Base-by-base conservation (phyloP, 2,113 vertebrate genomes). In the Diadophis punctatus region DNA sequence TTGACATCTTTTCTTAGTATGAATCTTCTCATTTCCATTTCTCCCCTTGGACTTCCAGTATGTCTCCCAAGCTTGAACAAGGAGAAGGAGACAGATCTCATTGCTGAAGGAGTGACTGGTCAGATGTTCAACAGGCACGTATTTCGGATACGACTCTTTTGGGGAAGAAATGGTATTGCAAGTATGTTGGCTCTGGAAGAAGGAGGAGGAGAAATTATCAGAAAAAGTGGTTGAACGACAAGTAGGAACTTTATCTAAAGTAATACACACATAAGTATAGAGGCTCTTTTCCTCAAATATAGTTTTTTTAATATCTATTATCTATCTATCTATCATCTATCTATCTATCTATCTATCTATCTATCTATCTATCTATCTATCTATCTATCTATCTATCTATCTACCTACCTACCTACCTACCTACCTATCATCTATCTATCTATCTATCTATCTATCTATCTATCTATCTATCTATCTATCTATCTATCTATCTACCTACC, bases 71-170 rank as follows among this genome's bases (percentile, higher is more conserved):
- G 43, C 88, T n/a, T 51, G 88, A 60, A 90, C 34, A 55, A 56
- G n/a, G 91, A 92, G 51, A 87, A 52, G 52, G 58, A 18, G 34
- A 27, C 23, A 30, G 74, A 80, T 90, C 74, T 90, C 23, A 43
- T 0, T 39, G 27, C 22, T 20, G 34, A 53, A 68, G 25, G 12
- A 55, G 49, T n/a, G 25, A 30, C 53, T 30, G 1, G 63, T 6
- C 3, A 51, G 25, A 34, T 51, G n/a, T 27, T 94, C 91, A 93
- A 84, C 95, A 94, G 20, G 55, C 39, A 8, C n/a, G 49, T 46
- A 98, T 98, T 96, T 98, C 98, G 0, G 98, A 98, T 46, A 98
- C 97, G 93, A 98, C 92, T 27, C 97, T 97, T 92, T 98, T 97
- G 91, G 98, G 96, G 92, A 98, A 95, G 3, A 95, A 27, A 27